phyloP scores from a whole-genome alignment of 1,140 invertebrate species.

The Nymphalis io region DNA sequence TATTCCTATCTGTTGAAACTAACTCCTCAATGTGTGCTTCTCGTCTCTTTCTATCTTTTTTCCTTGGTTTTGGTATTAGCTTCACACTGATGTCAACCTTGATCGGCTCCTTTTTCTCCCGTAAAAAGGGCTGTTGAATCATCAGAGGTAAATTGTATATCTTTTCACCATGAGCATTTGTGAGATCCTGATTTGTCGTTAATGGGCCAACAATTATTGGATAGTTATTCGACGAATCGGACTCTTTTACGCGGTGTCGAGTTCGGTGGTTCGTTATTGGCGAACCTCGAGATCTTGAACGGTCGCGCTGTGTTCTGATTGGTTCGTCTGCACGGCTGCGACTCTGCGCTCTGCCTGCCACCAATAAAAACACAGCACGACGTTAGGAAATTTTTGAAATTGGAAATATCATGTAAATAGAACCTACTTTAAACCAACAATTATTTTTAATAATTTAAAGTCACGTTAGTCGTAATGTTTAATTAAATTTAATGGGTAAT shows the following conservation, averaged over 20 bases:
- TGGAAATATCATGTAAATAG: constrained; percentile 23
- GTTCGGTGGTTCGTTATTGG: constrained; percentile 56
- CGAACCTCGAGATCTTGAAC: constrained; percentile 64
- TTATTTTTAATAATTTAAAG: constrained; percentile 17
- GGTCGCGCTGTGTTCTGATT: constrained; percentile 80
- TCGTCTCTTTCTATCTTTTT: constrained; percentile 68
- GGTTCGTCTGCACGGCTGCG: constrained; percentile 77
- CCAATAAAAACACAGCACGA: constrained; percentile 81
- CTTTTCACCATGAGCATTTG: constrained; percentile 73
- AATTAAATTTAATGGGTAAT: constrained; percentile 55
- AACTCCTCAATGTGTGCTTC: constrained; percentile 67
- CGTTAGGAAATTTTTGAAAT: constrained; percentile 59
- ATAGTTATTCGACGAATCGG: constrained; percentile 83
- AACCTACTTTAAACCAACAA: constrained; percentile 27
- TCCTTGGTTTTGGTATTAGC: constrained; percentile 84
- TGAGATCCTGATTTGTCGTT: constrained; percentile 80
- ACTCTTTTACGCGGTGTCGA: constrained; percentile 78
- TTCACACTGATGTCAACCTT: constrained; percentile 91
- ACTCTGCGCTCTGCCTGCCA: constrained; percentile 78
- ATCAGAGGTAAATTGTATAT: constrained; percentile 80
- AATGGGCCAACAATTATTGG: constrained; percentile 73
- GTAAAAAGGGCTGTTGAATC: constrained; percentile 84
- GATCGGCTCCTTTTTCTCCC: constrained; percentile 87
- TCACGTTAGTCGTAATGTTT: constrained; percentile 24
- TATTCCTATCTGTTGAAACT: constrained; percentile 56